Evolutionary conservation across 2,888 invertebrate species (phyloP), one percentile per base, ranked within the genome.

Genomic region (Eupithecia vulgata): DNA sequence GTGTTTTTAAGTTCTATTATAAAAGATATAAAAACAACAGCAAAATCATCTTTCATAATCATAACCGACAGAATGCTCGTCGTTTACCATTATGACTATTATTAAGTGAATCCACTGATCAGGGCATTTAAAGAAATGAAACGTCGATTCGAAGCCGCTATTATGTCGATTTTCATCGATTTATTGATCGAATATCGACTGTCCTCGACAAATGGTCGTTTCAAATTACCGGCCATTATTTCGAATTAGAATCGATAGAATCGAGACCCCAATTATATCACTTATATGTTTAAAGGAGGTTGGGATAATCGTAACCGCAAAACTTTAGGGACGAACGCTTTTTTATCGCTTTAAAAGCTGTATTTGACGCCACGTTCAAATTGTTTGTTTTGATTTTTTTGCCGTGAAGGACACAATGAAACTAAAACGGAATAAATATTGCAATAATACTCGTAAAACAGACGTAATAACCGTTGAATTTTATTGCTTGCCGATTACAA

Each of bases 241-340:
- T 92, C 85, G 90, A 93, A 92, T 93, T 94, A 94, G 93, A 94
- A 91, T 90, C 93, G 92, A 93, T 94, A 93, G 92, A 94, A 91
- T 90, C 90, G 87, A 87, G 86, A 92, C 94, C 93, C 89, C 89
- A 93, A 94, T 94, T 94, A 94, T 93, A 93, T 94, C 94, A 94
- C 94, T 94, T 94, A 94, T 93, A 91, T 93, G 94, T 93, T 94
- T 94, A 94, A 91, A 93, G 90, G 88, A 93, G 94, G 94, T 88
- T 90, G 94, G 91, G 90, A 88, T 91, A 90, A 91, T 92, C 90
- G 88, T 89, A 91, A 90, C 89, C 87, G 88, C 90, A 90, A 91
- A 90, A 84, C 78, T 82, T 82, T 82, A 80, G 81, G 82, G 85
- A 84, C 82, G 77, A 77, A 73, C 79, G 77, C 78, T 78, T 81